Percentiles rank a stretch among this genome's conserved stretches.
phyloP scores from a whole-genome alignment of 1,140 invertebrate genomes.

The Heliconius eleuchia region DNA sequence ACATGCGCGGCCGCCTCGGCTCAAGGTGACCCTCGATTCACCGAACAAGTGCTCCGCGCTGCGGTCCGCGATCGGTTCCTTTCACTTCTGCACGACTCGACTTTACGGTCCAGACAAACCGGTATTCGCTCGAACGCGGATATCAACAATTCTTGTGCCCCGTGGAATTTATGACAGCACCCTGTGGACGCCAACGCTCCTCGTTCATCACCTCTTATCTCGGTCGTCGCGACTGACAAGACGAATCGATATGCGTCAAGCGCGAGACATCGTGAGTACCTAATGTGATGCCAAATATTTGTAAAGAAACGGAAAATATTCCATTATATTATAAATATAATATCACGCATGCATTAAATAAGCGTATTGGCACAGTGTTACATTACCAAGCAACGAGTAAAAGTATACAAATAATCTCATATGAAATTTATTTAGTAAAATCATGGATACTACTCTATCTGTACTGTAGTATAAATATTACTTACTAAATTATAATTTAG shows the following conservation, averaged over 20 bases:
- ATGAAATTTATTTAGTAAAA: neutral
- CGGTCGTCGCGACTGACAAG: slow-evolving; percentile 73
- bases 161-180: slow-evolving; percentile 73
- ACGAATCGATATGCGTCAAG: slow-evolving; percentile 79
- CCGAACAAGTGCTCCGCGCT: slow-evolving; percentile 58
- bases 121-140: slow-evolving; percentile 66
- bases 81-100: slow-evolving; percentile 68
- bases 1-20: slow-evolving; percentile 70
- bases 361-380: neutral
- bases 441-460: neutral
- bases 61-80: slow-evolving; percentile 60
- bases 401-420: neutral
- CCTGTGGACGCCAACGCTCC: slow-evolving; percentile 77
- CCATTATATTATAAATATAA: neutral
- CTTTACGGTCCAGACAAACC: slow-evolving; percentile 50
- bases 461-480: neutral
- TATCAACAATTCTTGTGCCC: slow-evolving; percentile 57
- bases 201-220: slow-evolving; percentile 77
- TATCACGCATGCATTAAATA: neutral
- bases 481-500: neutral
- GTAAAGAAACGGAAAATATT: slow-evolving; percentile 13
- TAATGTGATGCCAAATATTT: slow-evolving; percentile 59
- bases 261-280: slow-evolving; percentile 74
- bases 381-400: neutral
- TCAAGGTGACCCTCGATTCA: slow-evolving; percentile 75